phyloP scores from a whole-genome alignment of 1,140 invertebrate species.

The Aleiodes sp. region DNA sequence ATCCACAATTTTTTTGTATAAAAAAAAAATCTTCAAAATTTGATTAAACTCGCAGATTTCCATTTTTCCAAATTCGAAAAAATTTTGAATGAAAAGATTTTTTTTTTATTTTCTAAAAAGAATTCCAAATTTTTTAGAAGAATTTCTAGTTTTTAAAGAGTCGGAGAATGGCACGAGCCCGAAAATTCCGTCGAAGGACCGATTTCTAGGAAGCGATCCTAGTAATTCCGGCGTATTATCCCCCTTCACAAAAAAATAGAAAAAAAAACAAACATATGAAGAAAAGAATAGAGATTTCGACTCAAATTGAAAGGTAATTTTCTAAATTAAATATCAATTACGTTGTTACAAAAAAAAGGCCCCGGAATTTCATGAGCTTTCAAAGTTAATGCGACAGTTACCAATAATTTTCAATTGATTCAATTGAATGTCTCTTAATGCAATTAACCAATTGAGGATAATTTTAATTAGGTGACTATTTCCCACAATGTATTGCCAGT shows the following conservation, averaged over 20 bases:
- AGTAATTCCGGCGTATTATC: too few species aligned
- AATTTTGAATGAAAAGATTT: too few species aligned
- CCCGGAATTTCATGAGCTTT: not conserved
- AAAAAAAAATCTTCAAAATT: too few species aligned
- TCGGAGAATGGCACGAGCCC: slow-evolving; percentile 9
- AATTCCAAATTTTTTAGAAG: not conserved
- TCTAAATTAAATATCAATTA: slow-evolving; percentile 11
- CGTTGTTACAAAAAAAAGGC: slow-evolving; percentile 15
- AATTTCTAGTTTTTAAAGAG: not conserved
- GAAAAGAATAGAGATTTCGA: not conserved
- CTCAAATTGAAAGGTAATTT: not conserved
- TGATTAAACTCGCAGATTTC: too few species aligned
- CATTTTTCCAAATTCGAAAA: too few species aligned
- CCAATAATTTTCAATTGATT: slow-evolving; percentile 46
- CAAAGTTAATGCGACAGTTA: slow-evolving; percentile 28
- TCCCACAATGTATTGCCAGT: slow-evolving; percentile 54
- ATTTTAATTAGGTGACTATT: slow-evolving; percentile 56
- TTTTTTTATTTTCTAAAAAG: not conserved
- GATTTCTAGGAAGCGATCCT: not conserved
- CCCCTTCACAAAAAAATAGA: too few species aligned
- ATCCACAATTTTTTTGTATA: too few species aligned
- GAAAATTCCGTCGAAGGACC: slow-evolving; percentile 9
- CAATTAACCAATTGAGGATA: slow-evolving; percentile 58
- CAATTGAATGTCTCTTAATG: slow-evolving; percentile 46
- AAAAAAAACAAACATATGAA: too few species aligned